Evolutionary conservation across 2,797 vertebrate species (phyloP).

Genomic region (Gallirallus australis): DNA sequence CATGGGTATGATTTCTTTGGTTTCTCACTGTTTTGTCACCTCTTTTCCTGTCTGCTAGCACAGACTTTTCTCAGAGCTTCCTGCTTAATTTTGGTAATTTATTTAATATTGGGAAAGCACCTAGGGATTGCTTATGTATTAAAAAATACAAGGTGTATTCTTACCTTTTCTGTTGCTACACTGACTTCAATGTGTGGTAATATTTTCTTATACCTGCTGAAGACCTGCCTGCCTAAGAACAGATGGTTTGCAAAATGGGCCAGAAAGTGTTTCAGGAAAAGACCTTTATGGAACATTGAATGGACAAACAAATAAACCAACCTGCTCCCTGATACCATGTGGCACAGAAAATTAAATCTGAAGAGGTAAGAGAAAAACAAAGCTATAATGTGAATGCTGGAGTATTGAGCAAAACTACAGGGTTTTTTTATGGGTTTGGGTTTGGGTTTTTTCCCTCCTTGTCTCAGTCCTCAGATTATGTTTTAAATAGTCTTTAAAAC

Average conservation of each 20-base stretch:
- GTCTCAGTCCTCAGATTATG: neutral
- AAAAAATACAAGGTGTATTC: neutral
- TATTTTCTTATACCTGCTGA: neutral
- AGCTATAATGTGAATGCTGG: neutral
- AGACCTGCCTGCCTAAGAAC: neutral
- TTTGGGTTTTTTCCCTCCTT: neutral
- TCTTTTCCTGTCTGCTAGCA: neutral
- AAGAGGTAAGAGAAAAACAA: neutral
- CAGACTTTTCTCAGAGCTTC: neutral
- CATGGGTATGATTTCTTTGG: neutral
- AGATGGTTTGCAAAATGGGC: neutral
- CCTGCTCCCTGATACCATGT: rapidly evolving
- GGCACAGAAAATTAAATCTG: neutral
- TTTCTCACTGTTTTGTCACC: neutral
- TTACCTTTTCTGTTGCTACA: neutral
- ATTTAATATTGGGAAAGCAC: neutral
- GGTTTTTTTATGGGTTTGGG: no score
- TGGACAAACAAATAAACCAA: neutral
- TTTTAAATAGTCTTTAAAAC: neutral
- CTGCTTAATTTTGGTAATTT: neutral
- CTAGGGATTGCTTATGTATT: neutral
- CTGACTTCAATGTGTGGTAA: neutral
- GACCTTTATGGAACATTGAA: neutral
- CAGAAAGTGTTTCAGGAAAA: neutral
- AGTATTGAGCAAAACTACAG: neutral